These are phyloP conservation scores for Lasaia peninsularis DNA, from an alignment of 1,140 invertebrate species.

Conservation along the genomic window DNA sequence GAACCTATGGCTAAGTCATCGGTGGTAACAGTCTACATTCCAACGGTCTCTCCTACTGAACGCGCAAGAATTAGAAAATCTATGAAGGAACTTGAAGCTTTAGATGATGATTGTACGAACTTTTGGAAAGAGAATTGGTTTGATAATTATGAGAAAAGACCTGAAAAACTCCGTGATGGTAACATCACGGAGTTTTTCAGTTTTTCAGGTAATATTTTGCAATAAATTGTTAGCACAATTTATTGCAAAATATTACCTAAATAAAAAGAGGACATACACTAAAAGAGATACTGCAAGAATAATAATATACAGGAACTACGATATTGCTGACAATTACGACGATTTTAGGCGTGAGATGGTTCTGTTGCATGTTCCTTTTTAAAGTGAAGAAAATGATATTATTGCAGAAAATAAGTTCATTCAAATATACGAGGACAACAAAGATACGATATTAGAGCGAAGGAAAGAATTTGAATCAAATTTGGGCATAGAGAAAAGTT, in stretches of 20 bases:
- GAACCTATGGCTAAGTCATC: conserved; percentile 27
- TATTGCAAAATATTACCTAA: conserved; percentile 24
- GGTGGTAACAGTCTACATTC: conserved; percentile 17
- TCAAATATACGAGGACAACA: conserved; percentile 24
- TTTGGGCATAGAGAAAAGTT: conserved; percentile 30
- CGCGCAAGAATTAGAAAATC: conserved; percentile 25
- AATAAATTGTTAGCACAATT: conserved; percentile 27
- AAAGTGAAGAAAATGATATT: conserved; percentile 24
- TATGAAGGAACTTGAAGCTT: conserved; percentile 19
- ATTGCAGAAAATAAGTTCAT: conserved; percentile 27
- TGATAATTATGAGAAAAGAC: conserved; percentile 27
- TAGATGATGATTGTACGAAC: conserved; percentile 17
- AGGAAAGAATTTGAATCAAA: conserved; percentile 37
- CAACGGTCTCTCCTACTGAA: conserved; percentile 23
- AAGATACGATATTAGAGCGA: conserved; percentile 20
- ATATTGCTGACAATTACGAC: conserved; percentile 33
- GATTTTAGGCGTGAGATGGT: conserved; percentile 47
- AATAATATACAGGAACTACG: conserved; percentile 46
- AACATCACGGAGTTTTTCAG: too few species aligned
- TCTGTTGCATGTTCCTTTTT: conserved; percentile 25
- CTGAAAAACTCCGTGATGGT: conserved; percentile 18
- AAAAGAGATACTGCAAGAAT: conserved; percentile 29
- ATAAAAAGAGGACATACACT: conserved; percentile 18
- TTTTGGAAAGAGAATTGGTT: conserved; percentile 29
- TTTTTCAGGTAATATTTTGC: too few species aligned